These are phyloP conservation scores for Macroglossus sobrinus DNA, from an alignment of 2,113 vertebrate species.

Conservation along the genomic window DNA sequence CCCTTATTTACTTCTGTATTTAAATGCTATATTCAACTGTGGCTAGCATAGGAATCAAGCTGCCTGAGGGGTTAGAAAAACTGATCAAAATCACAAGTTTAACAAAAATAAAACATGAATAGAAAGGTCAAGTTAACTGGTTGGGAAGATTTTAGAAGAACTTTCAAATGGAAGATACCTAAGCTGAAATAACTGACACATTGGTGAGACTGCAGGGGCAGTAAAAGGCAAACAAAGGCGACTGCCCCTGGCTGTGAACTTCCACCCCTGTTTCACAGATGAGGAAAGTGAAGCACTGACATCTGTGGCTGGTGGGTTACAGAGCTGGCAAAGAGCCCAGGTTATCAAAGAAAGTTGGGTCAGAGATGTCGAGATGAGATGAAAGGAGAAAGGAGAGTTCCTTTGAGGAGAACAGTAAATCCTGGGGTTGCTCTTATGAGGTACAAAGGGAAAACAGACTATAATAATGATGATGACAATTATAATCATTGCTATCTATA, in stretches of 20 bases:
- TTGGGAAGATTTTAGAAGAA: background rate
- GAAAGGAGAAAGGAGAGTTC: background rate
- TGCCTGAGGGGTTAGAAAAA: background rate
- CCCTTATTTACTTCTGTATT: background rate
- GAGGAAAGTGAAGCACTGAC: background rate
- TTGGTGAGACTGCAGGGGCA: background rate
- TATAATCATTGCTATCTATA: background rate
- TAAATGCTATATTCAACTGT: background rate
- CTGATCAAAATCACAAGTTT: background rate
- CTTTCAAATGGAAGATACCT: background rate
- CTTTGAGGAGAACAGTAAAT: background rate
- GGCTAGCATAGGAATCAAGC: background rate
- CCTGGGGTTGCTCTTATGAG: background rate
- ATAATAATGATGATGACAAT: background rate
- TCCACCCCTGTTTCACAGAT: background rate
- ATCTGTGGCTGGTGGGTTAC: background rate
- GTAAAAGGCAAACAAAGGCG: background rate
- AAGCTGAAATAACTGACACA: background rate
- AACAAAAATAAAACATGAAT: background rate
- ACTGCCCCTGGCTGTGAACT: background rate
- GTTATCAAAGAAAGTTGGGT: background rate
- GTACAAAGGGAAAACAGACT: background rate
- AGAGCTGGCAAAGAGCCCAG: background rate
- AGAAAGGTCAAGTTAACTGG: background rate
- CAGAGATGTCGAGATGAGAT: background rate